Base-by-base conservation (phyloP, 2,797 vertebrate genomes). In the Arnoldichthys spilopterus region DNA sequence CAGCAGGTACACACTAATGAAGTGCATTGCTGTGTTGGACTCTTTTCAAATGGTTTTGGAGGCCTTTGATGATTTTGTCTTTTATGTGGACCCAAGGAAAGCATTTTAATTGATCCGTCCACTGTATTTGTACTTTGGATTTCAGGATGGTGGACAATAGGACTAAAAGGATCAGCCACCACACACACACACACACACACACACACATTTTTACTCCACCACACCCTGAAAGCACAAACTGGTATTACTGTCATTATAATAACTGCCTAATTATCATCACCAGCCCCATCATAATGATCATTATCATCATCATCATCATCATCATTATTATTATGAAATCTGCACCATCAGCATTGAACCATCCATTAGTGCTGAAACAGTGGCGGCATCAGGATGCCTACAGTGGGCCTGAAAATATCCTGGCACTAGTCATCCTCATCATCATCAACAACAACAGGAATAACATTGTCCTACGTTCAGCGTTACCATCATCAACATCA, bases 261-360 rank as follows among this genome's bases (percentile, higher is more conserved):
- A 54, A 45, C 56, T 30, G 5, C 61, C 54, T 24, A 75, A 75
- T 80, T 63, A 75, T 63, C 64, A 75, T n/a, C 45, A 63, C 24
- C 56, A 32, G 7, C 69, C 13, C 30, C 51, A 40, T 40, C n/a
- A n/a, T n/a, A n/a, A n/a, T n/a, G n/a, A n/a, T n/a, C n/a, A n/a
- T n/a, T n/a, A n/a, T n/a, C 8, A 24, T 43, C 24, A 56, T 22
- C 22, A 53, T 34, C 56, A 74, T 59, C 43, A 62, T 70, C 11
- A 24, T 47, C 7, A 24, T 74, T 51, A 68, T 26, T 58, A 66
- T 37, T 64, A 22, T 59, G 59, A 30, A 49, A 64, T 56, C 28
- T n/a, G 54, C 62, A 59, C 6, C 40, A 51, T 75, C 34, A 70
- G 72, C 43, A 6, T 32, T 16, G 63, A 40, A 53, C 40, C 16